Percentiles rank a stretch among this genome's conserved stretches.
phyloP scores from a whole-genome alignment of 2,797 vertebrate genomes.

The Schizothorax lantsangensis region DNA sequence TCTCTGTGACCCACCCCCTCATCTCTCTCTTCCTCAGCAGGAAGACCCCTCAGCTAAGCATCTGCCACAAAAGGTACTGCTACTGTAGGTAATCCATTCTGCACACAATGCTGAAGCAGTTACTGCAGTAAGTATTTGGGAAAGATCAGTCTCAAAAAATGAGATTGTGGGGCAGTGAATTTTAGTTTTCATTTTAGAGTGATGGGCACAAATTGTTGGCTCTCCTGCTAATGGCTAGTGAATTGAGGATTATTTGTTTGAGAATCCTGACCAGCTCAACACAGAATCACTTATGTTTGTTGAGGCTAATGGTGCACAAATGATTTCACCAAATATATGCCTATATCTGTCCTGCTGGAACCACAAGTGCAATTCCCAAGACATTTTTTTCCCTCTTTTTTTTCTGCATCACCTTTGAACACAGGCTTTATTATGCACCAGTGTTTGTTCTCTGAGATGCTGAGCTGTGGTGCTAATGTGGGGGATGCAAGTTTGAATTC shows the following conservation, averaged over 20 bases:
- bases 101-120: conserved; percentile 32
- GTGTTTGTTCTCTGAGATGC: background rate
- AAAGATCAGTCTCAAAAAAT: background rate
- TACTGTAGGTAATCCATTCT: conserved; percentile 46
- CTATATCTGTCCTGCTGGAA: background rate
- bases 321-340: background rate
- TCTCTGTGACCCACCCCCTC: conserved; percentile 50
- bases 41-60: conserved; percentile 55
- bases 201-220: background rate
- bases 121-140: conserved; percentile 13
- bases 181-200: background rate
- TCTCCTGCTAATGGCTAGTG: background rate
- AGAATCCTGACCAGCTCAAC: background rate
- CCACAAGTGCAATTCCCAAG: background rate
- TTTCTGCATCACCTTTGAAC: background rate
- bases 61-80: conserved; percentile 54
- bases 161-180: background rate
- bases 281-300: background rate
- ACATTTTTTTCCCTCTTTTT: background rate
- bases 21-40: conserved; percentile 55
- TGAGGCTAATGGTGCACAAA: conserved; percentile 7
- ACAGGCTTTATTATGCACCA: background rate
- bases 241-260: conserved; percentile 11
- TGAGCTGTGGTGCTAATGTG: background rate
- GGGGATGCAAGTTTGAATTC: background rate